Conservation (phyloP, 2,888 invertebrate species). For the Stenodema calcarata region DNA sequence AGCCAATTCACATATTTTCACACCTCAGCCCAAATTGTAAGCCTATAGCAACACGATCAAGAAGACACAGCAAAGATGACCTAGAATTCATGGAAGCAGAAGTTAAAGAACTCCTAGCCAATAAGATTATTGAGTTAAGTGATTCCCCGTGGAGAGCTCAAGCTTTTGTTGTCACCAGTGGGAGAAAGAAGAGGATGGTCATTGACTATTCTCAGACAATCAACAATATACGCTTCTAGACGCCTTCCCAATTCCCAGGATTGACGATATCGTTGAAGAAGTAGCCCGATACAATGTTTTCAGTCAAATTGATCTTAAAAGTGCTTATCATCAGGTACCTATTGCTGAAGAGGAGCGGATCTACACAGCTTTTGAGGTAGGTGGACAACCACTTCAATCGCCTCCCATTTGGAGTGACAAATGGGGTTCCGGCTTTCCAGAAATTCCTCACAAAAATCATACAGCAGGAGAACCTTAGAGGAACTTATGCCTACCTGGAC, state of each 20-base stretch:
- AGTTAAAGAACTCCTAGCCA: background rate
- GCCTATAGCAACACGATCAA: slow-evolving; percentile 29
- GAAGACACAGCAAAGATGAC: background rate
- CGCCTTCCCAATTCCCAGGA: slow-evolving; percentile 50
- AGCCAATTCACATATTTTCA: background rate
- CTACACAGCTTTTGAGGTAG: slow-evolving; percentile 54
- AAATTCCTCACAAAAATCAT: too few relatives aligned
- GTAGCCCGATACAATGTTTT: slow-evolving; percentile 49
- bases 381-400: slow-evolving; percentile 50
- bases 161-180: background rate
- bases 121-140: background rate
- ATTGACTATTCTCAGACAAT: background rate
- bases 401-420: slow-evolving; percentile 54
- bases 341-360: slow-evolving; percentile 41
- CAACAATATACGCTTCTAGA: slow-evolving; percentile 25
- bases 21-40: background rate
- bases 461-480: background rate
- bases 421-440: too few relatives aligned
- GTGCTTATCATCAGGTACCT: slow-evolving; percentile 53
- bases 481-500: background rate
- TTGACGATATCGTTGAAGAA: slow-evolving; percentile 50
- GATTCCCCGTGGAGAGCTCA: slow-evolving; percentile 25
- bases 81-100: background rate
- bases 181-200: background rate
- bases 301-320: slow-evolving; percentile 35